A percentile compares a stretch with the other conserved stretches of the same genome.
Evolutionary conservation across 2,888 invertebrate species (phyloP).

Genomic region (Dolomedes plantarius): DNA sequence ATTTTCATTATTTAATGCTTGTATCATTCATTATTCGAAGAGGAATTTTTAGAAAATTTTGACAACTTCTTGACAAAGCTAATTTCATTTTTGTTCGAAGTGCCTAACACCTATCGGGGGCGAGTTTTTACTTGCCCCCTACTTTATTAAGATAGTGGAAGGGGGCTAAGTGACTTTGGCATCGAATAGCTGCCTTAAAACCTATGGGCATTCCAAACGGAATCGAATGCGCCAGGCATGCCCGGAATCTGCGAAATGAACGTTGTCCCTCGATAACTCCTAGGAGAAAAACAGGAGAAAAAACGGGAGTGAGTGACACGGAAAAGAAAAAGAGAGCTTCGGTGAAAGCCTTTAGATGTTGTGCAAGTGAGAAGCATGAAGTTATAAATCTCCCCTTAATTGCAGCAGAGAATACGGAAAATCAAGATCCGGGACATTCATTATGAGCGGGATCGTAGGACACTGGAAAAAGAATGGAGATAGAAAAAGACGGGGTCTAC

Average conservation of each 20-base stretch:
- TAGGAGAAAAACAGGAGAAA: neutral
- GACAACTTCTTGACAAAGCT: too few species aligned
- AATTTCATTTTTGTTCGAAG: too few species aligned
- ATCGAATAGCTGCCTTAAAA: neutral
- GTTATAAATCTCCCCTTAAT: conserved; percentile 16
- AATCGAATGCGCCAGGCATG: neutral
- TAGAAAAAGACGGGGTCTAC: too few species aligned
- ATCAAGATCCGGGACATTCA: neutral
- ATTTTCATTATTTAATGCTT: too few species aligned
- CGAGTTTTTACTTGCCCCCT: neutral
- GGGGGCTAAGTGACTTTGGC: neutral
- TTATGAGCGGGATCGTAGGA: neutral
- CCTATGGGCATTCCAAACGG: conserved; percentile 2
- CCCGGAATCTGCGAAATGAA: conserved; percentile 3
- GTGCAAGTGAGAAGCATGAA: conserved; percentile 13
- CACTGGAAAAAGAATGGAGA: neutral
- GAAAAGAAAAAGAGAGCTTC: neutral
- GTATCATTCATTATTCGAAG: too few species aligned
- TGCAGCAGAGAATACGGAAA: conserved; percentile 4
- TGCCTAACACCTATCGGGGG: too few species aligned
- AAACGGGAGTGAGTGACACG: neutral
- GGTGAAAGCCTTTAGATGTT: conserved; percentile 14
- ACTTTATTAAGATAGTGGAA: neutral
- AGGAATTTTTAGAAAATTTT: too few species aligned
- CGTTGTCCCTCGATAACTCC: neutral